A percentile compares a stretch with the other conserved stretches of the same genome.
These are phyloP conservation scores for Apeira syringaria DNA, from an alignment of 2,888 invertebrate genomes.

Conservation along the genomic window DNA sequence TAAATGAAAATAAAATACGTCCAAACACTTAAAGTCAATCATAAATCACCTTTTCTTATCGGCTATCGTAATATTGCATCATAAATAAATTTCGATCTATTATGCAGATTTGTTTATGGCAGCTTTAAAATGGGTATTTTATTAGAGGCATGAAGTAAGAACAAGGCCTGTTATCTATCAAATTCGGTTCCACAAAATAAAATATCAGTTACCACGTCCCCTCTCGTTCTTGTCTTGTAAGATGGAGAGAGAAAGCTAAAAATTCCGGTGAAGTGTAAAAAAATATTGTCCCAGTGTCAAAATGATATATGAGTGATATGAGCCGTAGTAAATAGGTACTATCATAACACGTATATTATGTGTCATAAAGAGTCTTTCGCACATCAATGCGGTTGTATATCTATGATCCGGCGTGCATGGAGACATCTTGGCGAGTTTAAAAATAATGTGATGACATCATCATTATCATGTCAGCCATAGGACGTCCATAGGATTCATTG, in stretches of 20 bases:
- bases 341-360: conserved; percentile 44
- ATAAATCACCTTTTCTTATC: conserved; percentile 53
- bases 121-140: conserved; percentile 46
- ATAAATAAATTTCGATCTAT: conserved; percentile 44
- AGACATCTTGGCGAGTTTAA: conserved; percentile 28
- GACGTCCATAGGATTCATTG: too few species aligned
- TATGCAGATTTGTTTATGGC: conserved; percentile 51
- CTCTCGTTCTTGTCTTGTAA: conserved; percentile 16
- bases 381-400: conserved; percentile 40
- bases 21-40: conserved; percentile 39
- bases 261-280: conserved; percentile 33
- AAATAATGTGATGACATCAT: conserved; percentile 25
- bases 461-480: too few species aligned
- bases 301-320: conserved; percentile 41
- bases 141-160: conserved; percentile 41
- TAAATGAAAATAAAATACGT: conserved; percentile 43
- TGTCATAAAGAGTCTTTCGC: conserved; percentile 45
- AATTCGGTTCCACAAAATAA: conserved; percentile 30
- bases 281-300: conserved; percentile 39
- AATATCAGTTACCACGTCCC: conserved; percentile 25
- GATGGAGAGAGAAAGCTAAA: conserved; percentile 16
- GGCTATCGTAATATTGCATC: conserved; percentile 37
- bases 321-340: conserved; percentile 42
- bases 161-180: conserved; percentile 35
- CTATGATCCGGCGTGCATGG: conserved; percentile 22